A percentile compares a stretch with the other conserved stretches of the same genome.
Evolutionary conservation across 1,140 invertebrate genomes (phyloP).

Genomic region (Protaetia brevitarsis): DNA sequence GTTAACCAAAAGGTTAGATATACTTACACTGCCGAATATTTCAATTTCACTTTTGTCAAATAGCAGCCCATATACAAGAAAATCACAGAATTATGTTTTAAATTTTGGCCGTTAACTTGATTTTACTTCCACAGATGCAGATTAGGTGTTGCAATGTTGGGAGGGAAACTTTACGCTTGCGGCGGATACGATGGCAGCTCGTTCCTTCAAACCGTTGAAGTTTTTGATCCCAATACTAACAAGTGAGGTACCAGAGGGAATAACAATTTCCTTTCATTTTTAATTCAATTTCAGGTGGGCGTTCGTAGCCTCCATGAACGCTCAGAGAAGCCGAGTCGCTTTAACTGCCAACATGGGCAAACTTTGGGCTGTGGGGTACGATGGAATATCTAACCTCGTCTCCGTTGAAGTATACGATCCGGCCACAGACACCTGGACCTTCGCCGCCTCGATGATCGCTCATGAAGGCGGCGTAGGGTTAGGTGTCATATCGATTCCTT

Average conservation of each 20-base stretch:
- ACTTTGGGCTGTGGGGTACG: constrained; percentile 74
- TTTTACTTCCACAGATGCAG: constrained; percentile 57
- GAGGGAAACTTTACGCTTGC: constrained; percentile 75
- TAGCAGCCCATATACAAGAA: too few relatives aligned
- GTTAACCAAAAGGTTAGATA: constrained; percentile 63
- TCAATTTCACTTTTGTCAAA: too few relatives aligned
- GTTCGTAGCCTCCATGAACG: constrained; percentile 78
- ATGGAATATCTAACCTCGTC: constrained; percentile 73
- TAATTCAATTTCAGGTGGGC: constrained; percentile 61
- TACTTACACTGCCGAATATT: not conserved
- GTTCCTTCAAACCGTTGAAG: constrained; percentile 73
- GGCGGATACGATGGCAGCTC: constrained; percentile 83
- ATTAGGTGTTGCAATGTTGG: constrained; percentile 78
- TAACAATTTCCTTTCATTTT: not conserved
- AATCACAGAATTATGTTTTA: too few relatives aligned
- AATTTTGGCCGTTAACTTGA: too few relatives aligned
- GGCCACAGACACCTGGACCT: constrained; percentile 68
- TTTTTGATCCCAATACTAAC: constrained; percentile 67
- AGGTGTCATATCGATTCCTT: constrained; percentile 69
- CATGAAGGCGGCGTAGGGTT: constrained; percentile 89
- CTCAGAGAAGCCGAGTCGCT: constrained; percentile 79
- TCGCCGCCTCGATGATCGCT: constrained; percentile 73
- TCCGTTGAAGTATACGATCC: constrained; percentile 81
- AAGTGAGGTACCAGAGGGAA: constrained; percentile 33
- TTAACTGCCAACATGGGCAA: constrained; percentile 80